Evolutionary conservation across 2,888 invertebrate genomes (phyloP).

Genomic region (Chrysomela aeneicollis): DNA sequence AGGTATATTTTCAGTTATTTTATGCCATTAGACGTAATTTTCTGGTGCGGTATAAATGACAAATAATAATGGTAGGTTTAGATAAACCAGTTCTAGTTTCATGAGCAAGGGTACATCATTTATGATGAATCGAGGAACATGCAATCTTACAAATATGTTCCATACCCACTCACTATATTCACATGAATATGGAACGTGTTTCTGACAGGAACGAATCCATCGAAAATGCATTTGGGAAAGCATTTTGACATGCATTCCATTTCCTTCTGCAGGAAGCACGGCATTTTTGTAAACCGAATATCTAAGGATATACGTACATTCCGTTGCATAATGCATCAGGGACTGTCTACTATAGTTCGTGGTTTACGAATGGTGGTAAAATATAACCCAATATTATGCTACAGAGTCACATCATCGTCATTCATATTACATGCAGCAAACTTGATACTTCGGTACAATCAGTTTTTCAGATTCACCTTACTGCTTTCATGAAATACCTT

Average conservation of each 20-base stretch:
- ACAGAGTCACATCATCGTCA: neutral
- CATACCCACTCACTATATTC: neutral
- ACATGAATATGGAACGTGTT: neutral
- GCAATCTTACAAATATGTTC: no score
- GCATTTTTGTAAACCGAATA: slow-evolving; percentile 8
- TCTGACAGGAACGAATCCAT: neutral
- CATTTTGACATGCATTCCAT: slow-evolving; percentile 7
- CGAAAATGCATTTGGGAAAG: slow-evolving; percentile 8
- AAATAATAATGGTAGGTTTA: no score
- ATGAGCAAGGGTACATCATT: no score
- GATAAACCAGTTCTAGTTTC: no score
- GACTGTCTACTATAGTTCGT: neutral
- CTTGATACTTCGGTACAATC: neutral
- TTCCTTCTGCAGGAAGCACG: slow-evolving; percentile 9
- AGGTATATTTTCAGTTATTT: no score
- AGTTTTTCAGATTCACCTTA: no score
- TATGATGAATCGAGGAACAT: no score
- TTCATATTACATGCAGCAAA: neutral
- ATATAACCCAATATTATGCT: neutral
- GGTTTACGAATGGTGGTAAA: neutral
- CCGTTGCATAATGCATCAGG: slow-evolving; percentile 16
- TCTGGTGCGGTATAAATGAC: no score
- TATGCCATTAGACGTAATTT: no score
- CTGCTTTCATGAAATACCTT: no score
- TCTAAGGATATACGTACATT: neutral